Conservation (phyloP, 2,888 invertebrate genomes). For the Gandaritis pyraliata region DNA sequence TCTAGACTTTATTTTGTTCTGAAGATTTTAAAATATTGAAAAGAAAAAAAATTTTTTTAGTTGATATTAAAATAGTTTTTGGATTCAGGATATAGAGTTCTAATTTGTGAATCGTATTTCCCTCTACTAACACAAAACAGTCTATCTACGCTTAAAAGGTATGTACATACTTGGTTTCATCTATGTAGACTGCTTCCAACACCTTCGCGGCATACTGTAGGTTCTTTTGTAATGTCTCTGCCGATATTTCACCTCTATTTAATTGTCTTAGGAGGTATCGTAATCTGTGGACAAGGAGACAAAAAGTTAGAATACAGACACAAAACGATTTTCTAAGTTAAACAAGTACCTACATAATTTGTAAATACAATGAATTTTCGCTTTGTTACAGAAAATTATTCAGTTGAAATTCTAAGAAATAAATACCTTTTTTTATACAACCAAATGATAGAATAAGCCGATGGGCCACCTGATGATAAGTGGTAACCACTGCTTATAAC, state of each 20-base stretch:
- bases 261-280: slow-evolving; percentile 95
- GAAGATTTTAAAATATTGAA: background rate
- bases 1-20: background rate
- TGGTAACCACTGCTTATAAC: too few relatives aligned
- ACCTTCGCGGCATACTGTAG: slow-evolving; percentile 97
- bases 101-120: slow-evolving; percentile 45
- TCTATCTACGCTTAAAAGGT: slow-evolving; percentile 9
- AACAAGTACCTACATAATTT: too few relatives aligned
- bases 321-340: background rate
- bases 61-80: too few relatives aligned
- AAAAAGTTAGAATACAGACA: slow-evolving; percentile 10
- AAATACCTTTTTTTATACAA: too few relatives aligned
- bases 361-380: too few relatives aligned
- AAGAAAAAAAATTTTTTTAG: too few relatives aligned
- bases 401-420: too few relatives aligned
- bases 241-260: slow-evolving; percentile 93
- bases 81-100: background rate
- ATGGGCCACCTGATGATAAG: too few relatives aligned
- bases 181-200: slow-evolving; percentile 96
- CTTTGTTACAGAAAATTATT: too few relatives aligned
- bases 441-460: too few relatives aligned
- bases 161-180: slow-evolving; percentile 94
- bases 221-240: slow-evolving; percentile 95
- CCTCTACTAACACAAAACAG: slow-evolving; percentile 32
- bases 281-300: slow-evolving; percentile 87